Conservation (phyloP, 2,888 invertebrate species). For the Volucella inanis region DNA sequence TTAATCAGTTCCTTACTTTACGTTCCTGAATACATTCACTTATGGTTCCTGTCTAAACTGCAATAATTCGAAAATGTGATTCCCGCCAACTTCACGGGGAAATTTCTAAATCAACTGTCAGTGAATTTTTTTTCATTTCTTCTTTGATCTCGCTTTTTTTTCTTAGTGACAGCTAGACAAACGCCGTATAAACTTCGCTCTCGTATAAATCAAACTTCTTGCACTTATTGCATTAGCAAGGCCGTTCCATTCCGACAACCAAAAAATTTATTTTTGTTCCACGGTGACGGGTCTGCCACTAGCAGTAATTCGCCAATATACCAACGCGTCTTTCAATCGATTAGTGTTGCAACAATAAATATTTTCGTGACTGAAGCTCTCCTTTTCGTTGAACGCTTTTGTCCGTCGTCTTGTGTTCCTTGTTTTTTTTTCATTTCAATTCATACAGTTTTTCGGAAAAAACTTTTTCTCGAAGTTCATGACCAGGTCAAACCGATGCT, state of each 20-base stretch:
- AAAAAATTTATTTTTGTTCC: constrained; percentile 57
- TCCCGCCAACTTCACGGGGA: constrained; percentile 42
- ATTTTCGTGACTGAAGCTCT: neutral
- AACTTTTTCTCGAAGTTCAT: constrained; percentile 30
- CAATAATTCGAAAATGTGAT: neutral
- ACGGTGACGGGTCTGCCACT: constrained; percentile 10
- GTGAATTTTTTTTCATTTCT: constrained; percentile 13
- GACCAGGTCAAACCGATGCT: constrained; percentile 35
- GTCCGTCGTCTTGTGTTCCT: constrained; percentile 10
- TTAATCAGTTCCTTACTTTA: neutral
- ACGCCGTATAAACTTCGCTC: constrained; percentile 56
- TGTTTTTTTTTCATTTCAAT: constrained; percentile 17
- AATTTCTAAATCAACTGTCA: constrained; percentile 46
- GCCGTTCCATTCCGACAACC: constrained; percentile 59
- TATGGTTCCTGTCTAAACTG: constrained; percentile 32
- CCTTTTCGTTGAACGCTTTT: constrained; percentile 23
- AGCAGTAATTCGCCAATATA: neutral
- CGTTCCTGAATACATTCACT: neutral
- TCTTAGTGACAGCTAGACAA: constrained; percentile 70
- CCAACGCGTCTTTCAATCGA: constrained; percentile 18
- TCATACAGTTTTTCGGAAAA: neutral
- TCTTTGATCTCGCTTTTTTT: constrained; percentile 48
- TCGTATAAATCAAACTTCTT: constrained; percentile 39
- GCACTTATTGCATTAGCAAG: constrained; percentile 55
- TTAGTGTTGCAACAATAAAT: constrained; percentile 19